Percentiles rank a stretch among this genome's conserved stretches.
phyloP scores from a whole-genome alignment of 2,113 vertebrate species.

The Coptodon rendalli region DNA sequence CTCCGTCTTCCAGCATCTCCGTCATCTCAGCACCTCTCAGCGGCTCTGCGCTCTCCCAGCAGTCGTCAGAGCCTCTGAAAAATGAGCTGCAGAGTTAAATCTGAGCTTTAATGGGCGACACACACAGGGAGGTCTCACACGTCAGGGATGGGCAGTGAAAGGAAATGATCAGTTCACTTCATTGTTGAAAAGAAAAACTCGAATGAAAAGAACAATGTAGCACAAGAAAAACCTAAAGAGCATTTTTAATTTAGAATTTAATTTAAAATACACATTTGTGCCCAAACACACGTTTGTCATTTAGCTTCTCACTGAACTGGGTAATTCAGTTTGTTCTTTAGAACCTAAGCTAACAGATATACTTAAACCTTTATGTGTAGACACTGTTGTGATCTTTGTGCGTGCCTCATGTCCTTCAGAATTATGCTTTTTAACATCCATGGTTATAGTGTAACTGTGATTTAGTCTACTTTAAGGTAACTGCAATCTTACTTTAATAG shows the following conservation, averaged over 20 bases:
- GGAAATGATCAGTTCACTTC: not conserved
- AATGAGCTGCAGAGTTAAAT: conserved; percentile 1
- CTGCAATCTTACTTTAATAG: not conserved
- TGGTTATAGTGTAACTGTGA: not conserved
- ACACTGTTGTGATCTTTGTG: rapidly evolving
- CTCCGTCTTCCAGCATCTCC: conserved; percentile 21
- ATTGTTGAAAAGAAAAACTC: not conserved
- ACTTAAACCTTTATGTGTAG: not conserved
- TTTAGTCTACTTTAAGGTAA: not conserved
- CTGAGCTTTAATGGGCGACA: not conserved
- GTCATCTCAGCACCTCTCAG: conserved; percentile 11
- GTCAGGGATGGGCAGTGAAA: not conserved
- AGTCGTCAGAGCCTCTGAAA: not conserved
- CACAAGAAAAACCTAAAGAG: not conserved
- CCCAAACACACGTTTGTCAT: not conserved
- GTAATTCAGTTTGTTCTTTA: not conserved
- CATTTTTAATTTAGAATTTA: not conserved
- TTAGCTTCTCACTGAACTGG: not conserved
- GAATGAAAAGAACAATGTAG: not conserved
- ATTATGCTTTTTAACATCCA: not conserved
- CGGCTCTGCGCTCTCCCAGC: not conserved
- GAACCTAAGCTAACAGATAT: not conserved
- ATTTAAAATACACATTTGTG: not conserved
- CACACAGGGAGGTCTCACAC: not conserved
- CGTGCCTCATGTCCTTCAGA: not conserved